Conservation (phyloP, 2,888 invertebrate genomes). For the Lasioglossum calceatum region DNA sequence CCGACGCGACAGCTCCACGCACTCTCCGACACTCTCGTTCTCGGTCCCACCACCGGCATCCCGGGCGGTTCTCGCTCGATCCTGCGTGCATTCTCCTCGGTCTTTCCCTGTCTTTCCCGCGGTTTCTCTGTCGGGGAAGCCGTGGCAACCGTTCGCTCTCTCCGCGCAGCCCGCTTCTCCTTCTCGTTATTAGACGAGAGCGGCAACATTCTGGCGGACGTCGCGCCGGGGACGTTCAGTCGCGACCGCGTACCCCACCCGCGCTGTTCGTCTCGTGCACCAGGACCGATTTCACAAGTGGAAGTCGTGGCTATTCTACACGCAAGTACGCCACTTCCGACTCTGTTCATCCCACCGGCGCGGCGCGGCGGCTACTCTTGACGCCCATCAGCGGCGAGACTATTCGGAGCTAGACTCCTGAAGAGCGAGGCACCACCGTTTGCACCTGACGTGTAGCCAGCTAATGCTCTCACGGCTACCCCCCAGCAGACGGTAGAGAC, state of each 20-base stretch:
- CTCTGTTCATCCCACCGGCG: background rate
- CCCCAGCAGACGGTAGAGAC: background rate
- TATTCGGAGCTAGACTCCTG: background rate
- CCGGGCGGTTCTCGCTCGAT: constrained; percentile 42
- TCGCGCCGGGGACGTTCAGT: constrained; percentile 68
- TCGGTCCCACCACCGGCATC: constrained; percentile 1
- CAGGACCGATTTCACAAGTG: background rate
- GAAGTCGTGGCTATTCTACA: background rate
- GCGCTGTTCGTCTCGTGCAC: constrained; percentile 46
- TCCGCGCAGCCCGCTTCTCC: constrained; percentile 41
- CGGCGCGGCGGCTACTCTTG: background rate
- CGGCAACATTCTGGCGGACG: constrained; percentile 66
- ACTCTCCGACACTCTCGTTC: constrained; percentile 13
- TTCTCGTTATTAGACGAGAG: constrained; percentile 56
- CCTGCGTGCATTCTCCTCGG: constrained; percentile 54
- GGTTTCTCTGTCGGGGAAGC: constrained; percentile 35
- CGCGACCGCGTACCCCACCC: constrained; percentile 63
- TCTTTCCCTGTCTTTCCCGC: constrained; percentile 35
- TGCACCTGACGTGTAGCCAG: background rate
- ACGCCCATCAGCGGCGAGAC: background rate
- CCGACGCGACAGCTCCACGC: constrained; percentile 9
- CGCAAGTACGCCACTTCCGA: background rate
- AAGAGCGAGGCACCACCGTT: background rate
- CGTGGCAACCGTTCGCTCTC: constrained; percentile 53
- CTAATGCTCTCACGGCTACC: background rate